These are phyloP conservation scores for Hymenochirus boettgeri DNA, from an alignment of 2,113 vertebrate genomes.

Conservation along the genomic window DNA sequence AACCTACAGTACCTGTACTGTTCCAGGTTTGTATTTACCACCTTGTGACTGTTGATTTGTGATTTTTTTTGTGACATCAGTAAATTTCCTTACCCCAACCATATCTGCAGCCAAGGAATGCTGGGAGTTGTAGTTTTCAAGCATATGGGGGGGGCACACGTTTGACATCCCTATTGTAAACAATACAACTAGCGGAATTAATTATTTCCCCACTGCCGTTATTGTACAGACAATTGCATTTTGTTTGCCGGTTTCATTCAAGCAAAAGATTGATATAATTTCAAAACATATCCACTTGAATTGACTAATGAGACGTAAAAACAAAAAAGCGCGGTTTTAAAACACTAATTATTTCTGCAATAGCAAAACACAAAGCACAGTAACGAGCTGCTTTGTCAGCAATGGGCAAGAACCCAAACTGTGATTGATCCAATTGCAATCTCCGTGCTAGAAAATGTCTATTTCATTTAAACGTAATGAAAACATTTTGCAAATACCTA, in stretches of 20 bases:
- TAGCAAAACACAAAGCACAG: not conserved
- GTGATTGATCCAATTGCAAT: not conserved
- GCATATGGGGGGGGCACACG: too few species aligned
- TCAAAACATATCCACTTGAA: slow-evolving; percentile 9
- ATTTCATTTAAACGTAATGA: slow-evolving; percentile 4
- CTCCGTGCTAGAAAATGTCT: not conserved
- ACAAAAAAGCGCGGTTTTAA: not conserved
- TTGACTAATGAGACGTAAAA: not conserved
- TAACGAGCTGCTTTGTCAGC: slow-evolving; percentile 5
- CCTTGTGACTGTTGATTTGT: too few species aligned
- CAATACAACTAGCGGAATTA: too few species aligned
- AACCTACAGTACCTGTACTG: too few species aligned
- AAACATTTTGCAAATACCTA: slow-evolving; percentile 5
- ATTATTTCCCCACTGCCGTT: not conserved
- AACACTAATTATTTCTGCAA: slow-evolving; percentile 2
- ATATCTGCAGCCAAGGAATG: too few species aligned
- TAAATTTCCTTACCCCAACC: too few species aligned
- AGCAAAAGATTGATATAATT: not conserved
- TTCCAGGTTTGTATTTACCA: too few species aligned
- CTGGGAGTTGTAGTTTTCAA: too few species aligned
- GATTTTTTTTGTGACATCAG: too few species aligned
- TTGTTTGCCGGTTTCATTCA: not conserved
- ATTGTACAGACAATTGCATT: not conserved
- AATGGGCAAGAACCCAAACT: not conserved
- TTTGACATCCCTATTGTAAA: too few species aligned